Evolutionary conservation across 30 jellyfish, hydroid and myxozoan species (phyloP).

Genomic region (Turritopsis rubra): DNA sequence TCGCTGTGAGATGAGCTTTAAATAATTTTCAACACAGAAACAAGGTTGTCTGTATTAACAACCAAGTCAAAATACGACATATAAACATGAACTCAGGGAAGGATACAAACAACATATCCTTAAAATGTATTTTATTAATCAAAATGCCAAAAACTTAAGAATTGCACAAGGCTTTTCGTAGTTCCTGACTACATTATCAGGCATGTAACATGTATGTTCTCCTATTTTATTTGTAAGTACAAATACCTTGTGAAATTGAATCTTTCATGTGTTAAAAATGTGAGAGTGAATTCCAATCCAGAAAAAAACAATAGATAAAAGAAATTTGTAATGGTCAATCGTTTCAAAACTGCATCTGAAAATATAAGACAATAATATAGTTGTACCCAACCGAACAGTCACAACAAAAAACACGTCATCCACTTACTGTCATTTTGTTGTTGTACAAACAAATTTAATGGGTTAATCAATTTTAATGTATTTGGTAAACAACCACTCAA

Average conservation of each 20-base stretch:
- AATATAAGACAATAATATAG: not conserved
- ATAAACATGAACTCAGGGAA: too few relatives aligned
- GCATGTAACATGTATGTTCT: too few relatives aligned
- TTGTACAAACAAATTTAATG: constrained; percentile 19
- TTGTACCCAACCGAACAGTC: not conserved
- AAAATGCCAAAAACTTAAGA: too few relatives aligned
- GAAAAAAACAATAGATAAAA: constrained; percentile 64
- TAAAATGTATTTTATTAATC: too few relatives aligned
- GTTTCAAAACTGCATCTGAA: constrained; percentile 12
- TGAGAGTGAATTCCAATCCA: constrained; percentile 88
- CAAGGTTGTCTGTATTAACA: too few relatives aligned
- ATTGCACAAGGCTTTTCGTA: too few relatives aligned
- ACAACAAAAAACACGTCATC: not conserved
- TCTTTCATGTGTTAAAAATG: constrained; percentile 81
- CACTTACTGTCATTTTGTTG: not conserved
- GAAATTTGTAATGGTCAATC: constrained; percentile 44
- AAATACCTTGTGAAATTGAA: constrained; percentile 52
- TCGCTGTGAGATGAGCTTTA: too few relatives aligned
- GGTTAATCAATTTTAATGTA: constrained; percentile 45
- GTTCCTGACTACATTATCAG: too few relatives aligned
- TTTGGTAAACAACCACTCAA: constrained; percentile 18
- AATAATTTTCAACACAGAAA: too few relatives aligned
- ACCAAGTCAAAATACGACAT: too few relatives aligned
- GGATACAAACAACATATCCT: too few relatives aligned
- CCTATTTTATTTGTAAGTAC: too few relatives aligned